phyloP scores from a whole-genome alignment of 2,113 vertebrate genomes.

The Gracilinanus agilis region DNA sequence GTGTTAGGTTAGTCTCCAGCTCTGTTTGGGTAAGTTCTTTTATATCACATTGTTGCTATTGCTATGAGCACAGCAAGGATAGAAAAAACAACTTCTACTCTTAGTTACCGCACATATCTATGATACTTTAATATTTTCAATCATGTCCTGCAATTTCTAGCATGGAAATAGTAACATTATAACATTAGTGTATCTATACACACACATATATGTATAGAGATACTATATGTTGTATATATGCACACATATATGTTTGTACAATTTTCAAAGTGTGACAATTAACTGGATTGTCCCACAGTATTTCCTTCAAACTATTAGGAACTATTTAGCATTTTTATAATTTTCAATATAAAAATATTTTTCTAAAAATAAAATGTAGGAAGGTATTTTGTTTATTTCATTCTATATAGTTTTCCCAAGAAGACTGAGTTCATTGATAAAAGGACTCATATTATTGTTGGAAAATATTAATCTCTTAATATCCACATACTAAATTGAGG shows the following conservation, averaged over 20 bases:
- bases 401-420: not conserved
- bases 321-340: not conserved
- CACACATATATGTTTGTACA: not conserved
- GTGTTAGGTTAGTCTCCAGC: not conserved
- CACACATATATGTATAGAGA: not conserved
- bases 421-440: not conserved
- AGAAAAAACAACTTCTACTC: not conserved
- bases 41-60: constrained; percentile 1
- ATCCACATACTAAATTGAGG: not conserved
- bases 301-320: not conserved
- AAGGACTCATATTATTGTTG: not conserved
- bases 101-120: not conserved
- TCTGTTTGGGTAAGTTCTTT: constrained; percentile 11
- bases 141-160: constrained; percentile 1
- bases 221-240: too few species aligned
- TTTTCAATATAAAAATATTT: not conserved
- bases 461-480: constrained; percentile 29
- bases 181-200: not conserved
- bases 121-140: constrained; percentile 21
- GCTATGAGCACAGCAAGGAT: constrained; percentile 12
- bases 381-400: not conserved
- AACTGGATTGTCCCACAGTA: not conserved
- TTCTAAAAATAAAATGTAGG: not conserved
- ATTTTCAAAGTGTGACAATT: not conserved
- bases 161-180: constrained; percentile 7